Percentiles rank a stretch among this genome's conserved stretches.
Evolutionary conservation across 2,888 invertebrate species (phyloP).

Genomic region (Rugalucina vietnamica): DNA sequence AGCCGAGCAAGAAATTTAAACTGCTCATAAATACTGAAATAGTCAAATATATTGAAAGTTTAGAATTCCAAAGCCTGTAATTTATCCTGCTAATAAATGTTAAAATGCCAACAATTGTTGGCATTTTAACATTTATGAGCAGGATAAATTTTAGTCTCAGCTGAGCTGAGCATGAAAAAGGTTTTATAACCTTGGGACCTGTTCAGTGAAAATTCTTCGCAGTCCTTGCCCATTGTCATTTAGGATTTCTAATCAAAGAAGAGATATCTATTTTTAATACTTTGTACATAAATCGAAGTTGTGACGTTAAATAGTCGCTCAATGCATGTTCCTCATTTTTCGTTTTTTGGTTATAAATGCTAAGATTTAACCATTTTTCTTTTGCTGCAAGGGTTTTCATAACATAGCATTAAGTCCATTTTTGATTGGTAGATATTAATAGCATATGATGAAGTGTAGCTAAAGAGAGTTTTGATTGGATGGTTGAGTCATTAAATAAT

Average conservation of each 20-base stretch:
- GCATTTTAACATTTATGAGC: too few relatives aligned
- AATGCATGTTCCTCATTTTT: background rate
- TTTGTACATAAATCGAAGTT: constrained; percentile 3
- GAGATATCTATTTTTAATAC: constrained; percentile 14
- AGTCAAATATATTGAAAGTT: too few relatives aligned
- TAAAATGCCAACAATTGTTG: too few relatives aligned
- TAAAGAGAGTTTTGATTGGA: background rate
- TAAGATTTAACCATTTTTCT: background rate
- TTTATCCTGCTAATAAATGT: too few relatives aligned
- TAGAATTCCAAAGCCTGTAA: too few relatives aligned
- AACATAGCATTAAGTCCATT: constrained; percentile 1
- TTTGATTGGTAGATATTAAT: constrained; percentile 4
- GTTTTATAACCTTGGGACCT: too few relatives aligned
- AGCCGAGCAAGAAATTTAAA: too few relatives aligned
- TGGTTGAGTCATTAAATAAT: background rate
- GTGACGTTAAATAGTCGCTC: background rate
- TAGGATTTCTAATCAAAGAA: background rate
- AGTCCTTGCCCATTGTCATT: too few relatives aligned
- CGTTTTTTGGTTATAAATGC: background rate
- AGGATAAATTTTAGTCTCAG: too few relatives aligned
- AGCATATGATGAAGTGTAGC: background rate
- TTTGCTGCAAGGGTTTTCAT: background rate
- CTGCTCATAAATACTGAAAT: too few relatives aligned
- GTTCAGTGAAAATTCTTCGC: too few relatives aligned
- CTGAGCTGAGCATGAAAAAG: too few relatives aligned